Evolutionary conservation across 1,140 invertebrate species (phyloP), one percentile per base, ranked within the genome.

Genomic region (Gryon sp.): DNA sequence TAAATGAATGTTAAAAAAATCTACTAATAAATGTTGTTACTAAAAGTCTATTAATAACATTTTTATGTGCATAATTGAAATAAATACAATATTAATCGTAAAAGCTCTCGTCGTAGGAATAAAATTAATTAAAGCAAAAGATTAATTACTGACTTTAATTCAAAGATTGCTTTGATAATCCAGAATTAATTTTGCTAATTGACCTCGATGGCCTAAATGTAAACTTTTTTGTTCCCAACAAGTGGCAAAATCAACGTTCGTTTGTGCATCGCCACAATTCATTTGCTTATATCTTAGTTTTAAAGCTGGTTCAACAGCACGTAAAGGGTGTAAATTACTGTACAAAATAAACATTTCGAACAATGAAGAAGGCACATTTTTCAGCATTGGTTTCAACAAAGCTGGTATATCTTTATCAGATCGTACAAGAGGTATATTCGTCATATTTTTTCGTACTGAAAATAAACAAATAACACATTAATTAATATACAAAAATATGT

Each of bases 281-380:
- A 90, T 74, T 38, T 90, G 84, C 66, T 89, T 89, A 81, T 92
- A 92, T 68, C 86, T 87, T 14, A 93, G 84, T 80, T 91, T 91
- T 18, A 95, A 85, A 11, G 90, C 90, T 41, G 94, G 94, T 81
- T 95, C 94, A 7, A 93, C 90, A 9, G 92, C 93, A 45, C 93
- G 88, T 76, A 95, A 90, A n/a, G 92, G 83, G 82, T 94, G 93
- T 1, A 94, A 41, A 46, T 91, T 86, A 60, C 89, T 89, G 63
- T 88, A 89, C 20, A 88, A 84, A 4, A 93, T 80, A 76, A 94
- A 94, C 88, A 95, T 90, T 36, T 92, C 89, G 70, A 92, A 92
- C 9, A 94, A 75, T 60, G 91, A 90, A 12, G 87, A 83, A 7
- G 81, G 75, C 12, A 84, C 36, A 36, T 79, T 80, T 24, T 82